Conservation (phyloP, 53 echinoderm and acorn worm species). For the Henricia sp. region DNA sequence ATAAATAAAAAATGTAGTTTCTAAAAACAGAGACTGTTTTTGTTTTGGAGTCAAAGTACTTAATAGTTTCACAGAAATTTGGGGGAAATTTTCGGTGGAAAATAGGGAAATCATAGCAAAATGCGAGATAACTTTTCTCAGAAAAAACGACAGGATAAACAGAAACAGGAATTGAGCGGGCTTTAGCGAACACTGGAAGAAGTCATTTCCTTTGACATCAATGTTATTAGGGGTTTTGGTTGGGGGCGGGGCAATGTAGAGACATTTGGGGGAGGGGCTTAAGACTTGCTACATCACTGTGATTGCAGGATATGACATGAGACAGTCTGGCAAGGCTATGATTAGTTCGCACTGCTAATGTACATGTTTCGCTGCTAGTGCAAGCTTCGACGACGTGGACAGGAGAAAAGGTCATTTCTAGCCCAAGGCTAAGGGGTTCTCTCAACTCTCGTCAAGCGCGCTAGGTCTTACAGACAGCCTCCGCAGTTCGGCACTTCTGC, state of each 20-base stretch:
- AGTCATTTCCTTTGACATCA: too few relatives aligned
- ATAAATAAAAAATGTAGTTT: too few relatives aligned
- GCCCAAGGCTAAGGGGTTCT: not conserved
- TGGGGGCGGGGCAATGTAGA: not conserved
- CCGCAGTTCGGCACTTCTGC: too few relatives aligned
- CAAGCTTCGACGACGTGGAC: not conserved
- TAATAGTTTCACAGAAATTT: not conserved
- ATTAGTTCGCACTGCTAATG: not conserved
- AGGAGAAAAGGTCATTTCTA: conserved; percentile 1
- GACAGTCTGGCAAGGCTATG: conserved; percentile 11
- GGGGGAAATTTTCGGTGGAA: not conserved
- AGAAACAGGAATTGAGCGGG: too few relatives aligned
- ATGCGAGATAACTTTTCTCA: not conserved
- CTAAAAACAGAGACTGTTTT: too few relatives aligned
- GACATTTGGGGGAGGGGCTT: too few relatives aligned
- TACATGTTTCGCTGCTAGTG: conserved; percentile 3
- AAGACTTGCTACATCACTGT: not conserved
- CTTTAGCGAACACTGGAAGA: too few relatives aligned
- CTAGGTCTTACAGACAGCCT: not conserved
- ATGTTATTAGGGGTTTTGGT: not conserved
- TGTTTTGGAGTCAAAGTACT: too few relatives aligned
- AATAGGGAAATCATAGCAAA: not conserved
- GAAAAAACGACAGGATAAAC: too few relatives aligned
- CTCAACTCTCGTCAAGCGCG: not conserved
- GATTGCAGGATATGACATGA: conserved; percentile 18